These are phyloP conservation scores for Aphelenchoides fujianensis DNA, from an alignment of 1,140 invertebrate genomes.

Conservation along the genomic window DNA sequence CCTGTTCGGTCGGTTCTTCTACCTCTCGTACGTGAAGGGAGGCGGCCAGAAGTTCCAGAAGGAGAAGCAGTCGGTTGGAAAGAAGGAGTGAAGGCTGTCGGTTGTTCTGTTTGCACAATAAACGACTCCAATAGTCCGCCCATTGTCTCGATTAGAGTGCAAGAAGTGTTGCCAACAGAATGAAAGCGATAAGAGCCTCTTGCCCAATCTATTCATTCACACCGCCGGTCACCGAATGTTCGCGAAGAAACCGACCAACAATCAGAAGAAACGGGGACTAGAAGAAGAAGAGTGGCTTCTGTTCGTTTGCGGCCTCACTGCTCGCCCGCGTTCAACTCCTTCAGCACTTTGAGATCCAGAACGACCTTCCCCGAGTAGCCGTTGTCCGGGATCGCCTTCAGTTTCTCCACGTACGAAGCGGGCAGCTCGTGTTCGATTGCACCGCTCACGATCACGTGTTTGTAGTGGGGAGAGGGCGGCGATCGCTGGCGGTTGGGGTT, in stretches of 20 bases:
- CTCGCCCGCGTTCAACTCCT: slow-evolving; percentile 5
- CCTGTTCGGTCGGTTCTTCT: slow-evolving; percentile 67
- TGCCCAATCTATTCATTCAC: background rate
- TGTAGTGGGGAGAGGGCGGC: slow-evolving; percentile 54
- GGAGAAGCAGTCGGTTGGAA: slow-evolving; percentile 41
- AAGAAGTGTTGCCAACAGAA: no score
- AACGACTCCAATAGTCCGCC: background rate
- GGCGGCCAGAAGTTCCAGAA: slow-evolving; percentile 59
- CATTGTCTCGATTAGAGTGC: no score
- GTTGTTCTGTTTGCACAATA: slow-evolving; percentile 13
- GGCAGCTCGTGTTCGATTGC: slow-evolving; percentile 51
- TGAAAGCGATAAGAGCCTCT: no score
- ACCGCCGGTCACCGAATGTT: background rate
- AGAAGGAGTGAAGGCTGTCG: background rate
- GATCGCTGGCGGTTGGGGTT: slow-evolving; percentile 25
- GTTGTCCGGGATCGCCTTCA: slow-evolving; percentile 43
- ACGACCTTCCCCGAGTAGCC: slow-evolving; percentile 40
- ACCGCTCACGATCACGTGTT: slow-evolving; percentile 49
- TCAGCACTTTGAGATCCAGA: slow-evolving; percentile 37
- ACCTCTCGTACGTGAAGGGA: slow-evolving; percentile 63
- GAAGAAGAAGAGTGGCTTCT: slow-evolving; percentile 2
- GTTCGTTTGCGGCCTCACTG: slow-evolving; percentile 6
- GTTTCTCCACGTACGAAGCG: slow-evolving; percentile 36
- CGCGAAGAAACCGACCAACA: no score
- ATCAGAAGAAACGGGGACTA: background rate